phyloP scores from a whole-genome alignment of 2,888 invertebrate genomes.

The Ennomos quercinarius region DNA sequence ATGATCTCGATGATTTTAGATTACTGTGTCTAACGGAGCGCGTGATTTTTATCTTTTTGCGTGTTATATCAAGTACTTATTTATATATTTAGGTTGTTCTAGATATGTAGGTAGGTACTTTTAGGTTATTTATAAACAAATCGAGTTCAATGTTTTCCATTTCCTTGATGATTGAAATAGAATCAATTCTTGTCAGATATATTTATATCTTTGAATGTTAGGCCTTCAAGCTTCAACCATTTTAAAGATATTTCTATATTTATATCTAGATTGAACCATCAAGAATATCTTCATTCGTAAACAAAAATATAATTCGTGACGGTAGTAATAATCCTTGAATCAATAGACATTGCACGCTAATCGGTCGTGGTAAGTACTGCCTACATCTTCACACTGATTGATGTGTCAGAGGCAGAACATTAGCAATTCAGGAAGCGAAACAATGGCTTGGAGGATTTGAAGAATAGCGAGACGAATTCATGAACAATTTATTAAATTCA shows the following conservation, averaged over 20 bases:
- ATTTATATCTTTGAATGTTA: slow-evolving; percentile 5
- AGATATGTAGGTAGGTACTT: slow-evolving; percentile 1
- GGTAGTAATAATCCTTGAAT: slow-evolving; percentile 15
- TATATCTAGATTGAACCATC: neutral
- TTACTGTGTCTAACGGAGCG: slow-evolving; percentile 41
- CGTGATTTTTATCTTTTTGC: slow-evolving; percentile 48
- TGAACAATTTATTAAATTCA: slow-evolving; percentile 13
- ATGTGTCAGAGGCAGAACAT: slow-evolving; percentile 28
- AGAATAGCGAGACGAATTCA: slow-evolving; percentile 32
- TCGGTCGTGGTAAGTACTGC: slow-evolving; percentile 10
- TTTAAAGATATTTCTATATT: neutral
- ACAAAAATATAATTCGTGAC: neutral
- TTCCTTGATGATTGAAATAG: slow-evolving; percentile 19
- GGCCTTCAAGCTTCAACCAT: neutral
- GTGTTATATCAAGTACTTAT: slow-evolving; percentile 32
- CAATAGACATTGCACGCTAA: slow-evolving; percentile 21
- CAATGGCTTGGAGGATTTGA: slow-evolving; percentile 31
- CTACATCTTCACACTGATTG: slow-evolving; percentile 27
- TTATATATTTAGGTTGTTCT: slow-evolving; percentile 28
- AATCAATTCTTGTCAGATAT: slow-evolving; percentile 15
- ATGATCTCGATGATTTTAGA: slow-evolving; percentile 37
- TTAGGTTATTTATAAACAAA: slow-evolving; percentile 27
- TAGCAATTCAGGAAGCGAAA: slow-evolving; percentile 41
- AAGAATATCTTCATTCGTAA: neutral
- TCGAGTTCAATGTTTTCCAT: slow-evolving; percentile 22